phyloP scores from a whole-genome alignment of 2,888 invertebrate species.

The Dorcus parallelipipedus region DNA sequence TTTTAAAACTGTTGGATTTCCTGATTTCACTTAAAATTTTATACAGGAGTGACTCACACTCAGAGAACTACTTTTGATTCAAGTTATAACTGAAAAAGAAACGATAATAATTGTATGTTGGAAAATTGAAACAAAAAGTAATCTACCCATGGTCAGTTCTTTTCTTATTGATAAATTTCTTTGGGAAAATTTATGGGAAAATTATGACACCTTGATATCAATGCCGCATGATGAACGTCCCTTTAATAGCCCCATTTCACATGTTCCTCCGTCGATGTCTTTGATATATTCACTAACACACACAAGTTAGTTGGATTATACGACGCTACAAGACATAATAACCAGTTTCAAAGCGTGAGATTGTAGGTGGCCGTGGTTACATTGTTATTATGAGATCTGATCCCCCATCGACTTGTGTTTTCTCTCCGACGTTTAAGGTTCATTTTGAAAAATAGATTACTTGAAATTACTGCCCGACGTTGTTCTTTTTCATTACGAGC shows the following conservation, averaged over 20 bases:
- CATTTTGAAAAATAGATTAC: conserved; percentile 3
- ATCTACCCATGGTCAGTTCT: no score
- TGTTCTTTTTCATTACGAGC: no score
- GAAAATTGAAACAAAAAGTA: no score
- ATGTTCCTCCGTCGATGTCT: conserved; percentile 21
- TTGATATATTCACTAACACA: conserved; percentile 8
- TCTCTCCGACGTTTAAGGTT: conserved; percentile 4
- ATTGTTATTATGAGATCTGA: conserved; percentile 11
- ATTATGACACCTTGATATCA: conserved; percentile 37
- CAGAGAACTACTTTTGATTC: no score
- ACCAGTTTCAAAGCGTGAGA: conserved; percentile 40
- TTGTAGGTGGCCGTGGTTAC: conserved; percentile 39
- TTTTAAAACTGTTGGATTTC: no score
- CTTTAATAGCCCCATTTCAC: conserved; percentile 38
- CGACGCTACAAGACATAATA: conserved; percentile 26
- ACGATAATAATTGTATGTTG: no score
- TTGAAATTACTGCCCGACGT: background rate
- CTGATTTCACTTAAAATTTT: no score
- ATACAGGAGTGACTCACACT: no score
- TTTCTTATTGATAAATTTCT: background rate
- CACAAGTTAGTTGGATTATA: conserved; percentile 2
- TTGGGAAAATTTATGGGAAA: conserved; percentile 16
- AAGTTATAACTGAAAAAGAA: no score
- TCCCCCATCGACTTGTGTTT: background rate
- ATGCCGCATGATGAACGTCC: conserved; percentile 39